Evolutionary conservation across 1,140 invertebrate genomes (phyloP), one percentile per base, ranked within the genome.

Genomic region (Trichomalopsis sarcophagae): DNA sequence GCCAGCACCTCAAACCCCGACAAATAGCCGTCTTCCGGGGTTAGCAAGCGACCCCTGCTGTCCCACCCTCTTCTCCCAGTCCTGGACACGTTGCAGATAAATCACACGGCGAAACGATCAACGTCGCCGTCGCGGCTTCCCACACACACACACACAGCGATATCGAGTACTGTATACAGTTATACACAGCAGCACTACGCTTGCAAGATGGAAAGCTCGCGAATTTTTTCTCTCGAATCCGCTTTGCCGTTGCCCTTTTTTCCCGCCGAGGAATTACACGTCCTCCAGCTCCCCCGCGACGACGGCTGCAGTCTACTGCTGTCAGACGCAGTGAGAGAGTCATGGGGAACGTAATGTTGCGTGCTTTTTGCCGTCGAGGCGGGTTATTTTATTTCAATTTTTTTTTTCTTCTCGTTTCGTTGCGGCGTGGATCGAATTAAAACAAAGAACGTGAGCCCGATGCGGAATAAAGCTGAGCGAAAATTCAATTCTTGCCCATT

Each of bases 91-190:
- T 62, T 62, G 50, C 55, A 84, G 77, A 86, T 86, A 86, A 86
- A 86, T 86, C 86, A 86, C 78, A 81, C 75, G 69, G 33, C 13
- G 79, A 81, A 84, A 81, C 82, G 82, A 86, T 86, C 79, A 86
- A 75, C 85, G 81, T 79, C 71, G 66, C 74, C 81, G 50, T 66
- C 81, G 36, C 1, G n/a, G 44, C 36, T n/a, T 62, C 21, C 40
- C 75, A 36, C 11, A 36, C 36, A 40, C 30, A 21, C 13, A 33
- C 23, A 77, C 23, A 5, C 55, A 62, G 17, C 50, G 50, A 36
- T 36, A 55, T 55, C 50, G 50, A 55, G 50, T 21, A 62, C 7
- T 36, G 9, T 10, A 44, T 10, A 68, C 30, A 66, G 17, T 2
- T 10, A 81, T 44, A 7, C 1, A 80, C 0, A 62, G 55, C 27